These are phyloP conservation scores for Cybosia mesomella DNA, from an alignment of 2,888 invertebrate species.

Conservation along the genomic window DNA sequence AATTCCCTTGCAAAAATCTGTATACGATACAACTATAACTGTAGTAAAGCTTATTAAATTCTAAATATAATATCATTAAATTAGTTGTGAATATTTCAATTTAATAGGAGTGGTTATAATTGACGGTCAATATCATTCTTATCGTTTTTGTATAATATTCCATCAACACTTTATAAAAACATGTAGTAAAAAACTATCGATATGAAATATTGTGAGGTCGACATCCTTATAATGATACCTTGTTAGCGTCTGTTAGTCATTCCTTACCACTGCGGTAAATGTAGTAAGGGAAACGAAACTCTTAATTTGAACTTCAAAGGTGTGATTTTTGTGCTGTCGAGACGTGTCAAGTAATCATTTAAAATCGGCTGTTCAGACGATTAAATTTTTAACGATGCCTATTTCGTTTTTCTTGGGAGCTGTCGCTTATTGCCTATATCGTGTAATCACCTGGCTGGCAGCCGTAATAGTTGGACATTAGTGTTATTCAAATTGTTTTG, in stretches of 20 bases:
- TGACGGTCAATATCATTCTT: conserved; percentile 46
- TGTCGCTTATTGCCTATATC: conserved; percentile 58
- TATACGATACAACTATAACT: neutral
- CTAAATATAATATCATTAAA: conserved; percentile 1
- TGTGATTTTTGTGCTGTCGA: conserved; percentile 78
- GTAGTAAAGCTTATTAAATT: neutral
- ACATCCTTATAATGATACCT: conserved; percentile 83
- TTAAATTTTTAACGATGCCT: conserved; percentile 60
- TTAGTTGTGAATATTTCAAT: conserved; percentile 43
- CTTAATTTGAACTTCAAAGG: conserved; percentile 81
- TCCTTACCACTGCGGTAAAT: conserved; percentile 63
- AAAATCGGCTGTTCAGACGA: conserved; percentile 67
- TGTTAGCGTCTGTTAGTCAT: conserved; percentile 83
- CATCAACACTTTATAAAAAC: conserved; percentile 58
- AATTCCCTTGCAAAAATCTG: neutral
- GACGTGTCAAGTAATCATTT: conserved; percentile 82
- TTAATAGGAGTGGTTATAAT: conserved; percentile 39
- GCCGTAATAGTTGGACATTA: conserved; percentile 45
- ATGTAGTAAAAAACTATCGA: conserved; percentile 72
- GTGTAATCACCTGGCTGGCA: conserved; percentile 47
- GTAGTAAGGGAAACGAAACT: conserved; percentile 72
- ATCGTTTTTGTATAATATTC: conserved; percentile 44
- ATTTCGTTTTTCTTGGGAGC: conserved; percentile 61
- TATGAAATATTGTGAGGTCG: conserved; percentile 62
- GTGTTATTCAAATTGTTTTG: conserved; percentile 36